These are phyloP conservation scores for Sphaeridia pumilis DNA, from an alignment of 2,888 invertebrate genomes.

Conservation along the genomic window DNA sequence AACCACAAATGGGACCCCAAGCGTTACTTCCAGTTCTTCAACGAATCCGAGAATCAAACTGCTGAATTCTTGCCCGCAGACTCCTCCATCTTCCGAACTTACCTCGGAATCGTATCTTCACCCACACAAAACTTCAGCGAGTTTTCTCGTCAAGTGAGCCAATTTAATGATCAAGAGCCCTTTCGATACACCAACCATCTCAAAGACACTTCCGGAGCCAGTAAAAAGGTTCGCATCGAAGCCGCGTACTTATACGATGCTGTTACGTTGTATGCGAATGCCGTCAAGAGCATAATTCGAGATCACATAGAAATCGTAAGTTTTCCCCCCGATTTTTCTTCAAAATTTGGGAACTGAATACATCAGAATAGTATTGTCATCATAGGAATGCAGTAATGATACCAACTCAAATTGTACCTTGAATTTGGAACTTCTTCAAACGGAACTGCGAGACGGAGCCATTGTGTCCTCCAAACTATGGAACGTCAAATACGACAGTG, in stretches of 20 bases:
- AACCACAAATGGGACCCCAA: conserved; percentile 64
- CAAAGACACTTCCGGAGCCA: conserved; percentile 53
- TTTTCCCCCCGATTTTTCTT: too few species aligned
- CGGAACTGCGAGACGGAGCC: conserved; percentile 39
- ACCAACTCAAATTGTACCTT: too few species aligned
- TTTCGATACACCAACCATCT: conserved; percentile 78
- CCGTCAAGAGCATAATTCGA: conserved; percentile 48
- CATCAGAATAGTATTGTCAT: too few species aligned
- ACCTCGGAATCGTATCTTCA: conserved; percentile 68
- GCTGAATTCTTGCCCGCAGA: too few species aligned
- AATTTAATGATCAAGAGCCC: conserved; percentile 68
- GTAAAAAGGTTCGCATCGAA: conserved; percentile 55
- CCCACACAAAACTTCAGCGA: conserved; percentile 43
- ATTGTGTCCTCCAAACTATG: conserved; percentile 40
- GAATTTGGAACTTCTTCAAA: too few species aligned
- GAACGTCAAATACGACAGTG: conserved; percentile 41
- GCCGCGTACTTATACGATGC: conserved; percentile 80
- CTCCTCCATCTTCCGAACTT: conserved; percentile 62
- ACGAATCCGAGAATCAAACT: conserved; percentile 45
- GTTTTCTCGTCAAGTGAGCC: conserved; percentile 49
- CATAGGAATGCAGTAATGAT: too few species aligned
- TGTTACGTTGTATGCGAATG: conserved; percentile 74
- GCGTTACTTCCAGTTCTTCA: conserved; percentile 66
- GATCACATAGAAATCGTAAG: too few species aligned
- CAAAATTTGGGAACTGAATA: too few species aligned